Evolutionary conservation across 2,797 vertebrate genomes (phyloP).

Genomic region (Halcyon chelicuti): DNA sequence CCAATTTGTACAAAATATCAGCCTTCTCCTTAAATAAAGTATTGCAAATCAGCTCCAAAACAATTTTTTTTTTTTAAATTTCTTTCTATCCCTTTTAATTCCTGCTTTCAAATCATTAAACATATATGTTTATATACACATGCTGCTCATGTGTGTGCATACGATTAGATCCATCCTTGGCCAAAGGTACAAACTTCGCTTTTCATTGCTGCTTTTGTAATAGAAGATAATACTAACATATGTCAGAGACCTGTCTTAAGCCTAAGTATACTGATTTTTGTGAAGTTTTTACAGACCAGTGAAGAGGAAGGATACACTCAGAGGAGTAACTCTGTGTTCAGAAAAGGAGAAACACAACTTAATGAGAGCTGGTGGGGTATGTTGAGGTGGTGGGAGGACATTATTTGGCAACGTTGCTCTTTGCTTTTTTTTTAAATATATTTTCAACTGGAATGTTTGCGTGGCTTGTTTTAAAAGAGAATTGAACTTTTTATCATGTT

Average conservation of each 20-base stretch:
- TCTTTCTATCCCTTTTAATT: neutral
- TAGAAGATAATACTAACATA: neutral
- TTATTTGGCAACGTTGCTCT: neutral
- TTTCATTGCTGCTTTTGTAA: neutral
- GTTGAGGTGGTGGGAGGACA: fast-evolving
- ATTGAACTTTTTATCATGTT: neutral
- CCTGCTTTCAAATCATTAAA: neutral
- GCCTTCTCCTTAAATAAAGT: neutral
- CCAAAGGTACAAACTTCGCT: neutral
- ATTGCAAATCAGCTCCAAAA: neutral
- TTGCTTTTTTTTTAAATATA: neutral
- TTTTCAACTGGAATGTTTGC: neutral
- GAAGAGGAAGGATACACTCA: neutral
- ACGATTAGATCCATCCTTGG: neutral
- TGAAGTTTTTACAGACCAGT: neutral
- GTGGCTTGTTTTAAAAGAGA: neutral
- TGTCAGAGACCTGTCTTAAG: neutral
- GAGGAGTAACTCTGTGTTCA: neutral
- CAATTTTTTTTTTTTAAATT: neutral
- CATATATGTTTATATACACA: neutral
- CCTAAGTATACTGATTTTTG: neutral
- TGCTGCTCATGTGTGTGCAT: fast-evolving
- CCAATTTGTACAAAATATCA: neutral
- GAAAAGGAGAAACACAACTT: neutral
- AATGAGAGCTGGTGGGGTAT: neutral